phyloP scores from a whole-genome alignment of 2,797 vertebrate species.

The Pseudopleuronectes americanus region DNA sequence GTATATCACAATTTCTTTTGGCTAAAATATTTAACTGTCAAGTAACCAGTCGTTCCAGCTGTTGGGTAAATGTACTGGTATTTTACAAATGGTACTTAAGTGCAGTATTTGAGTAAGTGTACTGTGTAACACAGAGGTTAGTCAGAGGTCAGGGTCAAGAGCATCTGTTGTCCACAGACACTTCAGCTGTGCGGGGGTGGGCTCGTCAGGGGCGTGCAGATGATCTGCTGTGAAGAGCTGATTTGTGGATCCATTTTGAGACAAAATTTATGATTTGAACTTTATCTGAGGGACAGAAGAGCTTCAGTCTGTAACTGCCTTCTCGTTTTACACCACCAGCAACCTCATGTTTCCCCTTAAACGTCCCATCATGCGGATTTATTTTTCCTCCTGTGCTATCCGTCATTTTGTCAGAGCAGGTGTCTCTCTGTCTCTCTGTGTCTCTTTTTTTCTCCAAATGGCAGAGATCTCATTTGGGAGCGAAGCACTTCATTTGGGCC shows the following conservation, averaged over 20 bases:
- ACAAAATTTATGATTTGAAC: slow-evolving; percentile 63
- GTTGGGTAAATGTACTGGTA: too few species aligned
- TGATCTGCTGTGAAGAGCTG: slow-evolving; percentile 25
- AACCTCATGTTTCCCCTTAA: slow-evolving; percentile 18
- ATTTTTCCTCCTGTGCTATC: slow-evolving; percentile 31
- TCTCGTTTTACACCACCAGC: slow-evolving; percentile 61
- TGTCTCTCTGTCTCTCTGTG: slow-evolving; percentile 19
- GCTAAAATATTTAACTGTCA: too few species aligned
- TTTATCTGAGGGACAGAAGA: slow-evolving; percentile 57
- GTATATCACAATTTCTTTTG: too few species aligned
- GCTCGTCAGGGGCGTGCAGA: neutral
- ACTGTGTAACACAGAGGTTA: slow-evolving; percentile 15
- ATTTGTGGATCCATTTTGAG: slow-evolving; percentile 61
- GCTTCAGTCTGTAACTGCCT: slow-evolving; percentile 60
- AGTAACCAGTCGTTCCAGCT: too few species aligned
- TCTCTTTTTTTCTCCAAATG: slow-evolving; percentile 20
- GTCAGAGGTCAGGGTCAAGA: slow-evolving; percentile 39
- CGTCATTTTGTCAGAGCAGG: slow-evolving; percentile 67
- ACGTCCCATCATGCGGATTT: slow-evolving; percentile 35
- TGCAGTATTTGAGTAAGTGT: neutral
- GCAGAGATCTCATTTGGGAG: slow-evolving; percentile 42
- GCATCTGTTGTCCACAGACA: slow-evolving; percentile 18
- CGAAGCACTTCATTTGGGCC: slow-evolving; percentile 40
- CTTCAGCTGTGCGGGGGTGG: slow-evolving; percentile 5
- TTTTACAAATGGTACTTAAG: neutral